Evolutionary conservation across 2,113 vertebrate genomes (phyloP), one percentile per base, ranked within the genome.

Genomic region (Carettochelys insculpta): DNA sequence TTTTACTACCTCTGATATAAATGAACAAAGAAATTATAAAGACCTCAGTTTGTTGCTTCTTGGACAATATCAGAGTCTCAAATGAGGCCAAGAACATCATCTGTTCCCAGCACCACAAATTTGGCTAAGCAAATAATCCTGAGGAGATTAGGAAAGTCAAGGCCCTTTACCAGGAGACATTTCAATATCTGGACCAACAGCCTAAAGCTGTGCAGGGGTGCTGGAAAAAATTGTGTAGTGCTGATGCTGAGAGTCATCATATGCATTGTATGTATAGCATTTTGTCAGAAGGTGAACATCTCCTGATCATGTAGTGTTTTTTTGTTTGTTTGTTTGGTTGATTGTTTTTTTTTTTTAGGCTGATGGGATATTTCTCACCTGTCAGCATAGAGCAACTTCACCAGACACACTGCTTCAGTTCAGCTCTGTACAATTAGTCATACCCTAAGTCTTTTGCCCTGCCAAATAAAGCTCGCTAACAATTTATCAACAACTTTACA

Each of bases 401-500:
- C 53, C 53, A 54, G 51, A 22, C 51, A 52, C 17, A 22, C 51
- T 52, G 51, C 17, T 20, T 17, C 51, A 22, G 53, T 20, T 6
- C 22, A 24, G 52, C 22, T 53, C 53, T 56, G 10, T 12, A 56
- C 27, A 22, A 81, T 29, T 24, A 45, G 53, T 22, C 41, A 29
- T 53, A 58, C 51, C 31, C 73, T 80, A 48, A 31, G 10, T 88
- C 56, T 91, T 86, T 77, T 85, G 56, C 53, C 79, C 79, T 92
- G 86, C 77, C 45, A 58, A 5, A 34, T 77, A 61, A 89, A 93
- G n/a, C 29, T 90, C 38, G 68, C 56, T 65, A 86, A 78, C 27
- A 31, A 88, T 68, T 86, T 90, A 85, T 89, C 34, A 83, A 75
- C 41, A 78, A 14, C 79, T 52, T 76, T 93, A 48, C 86, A 94